phyloP scores from a whole-genome alignment of 2,797 vertebrate species.

The Trichosurus vulpecula region DNA sequence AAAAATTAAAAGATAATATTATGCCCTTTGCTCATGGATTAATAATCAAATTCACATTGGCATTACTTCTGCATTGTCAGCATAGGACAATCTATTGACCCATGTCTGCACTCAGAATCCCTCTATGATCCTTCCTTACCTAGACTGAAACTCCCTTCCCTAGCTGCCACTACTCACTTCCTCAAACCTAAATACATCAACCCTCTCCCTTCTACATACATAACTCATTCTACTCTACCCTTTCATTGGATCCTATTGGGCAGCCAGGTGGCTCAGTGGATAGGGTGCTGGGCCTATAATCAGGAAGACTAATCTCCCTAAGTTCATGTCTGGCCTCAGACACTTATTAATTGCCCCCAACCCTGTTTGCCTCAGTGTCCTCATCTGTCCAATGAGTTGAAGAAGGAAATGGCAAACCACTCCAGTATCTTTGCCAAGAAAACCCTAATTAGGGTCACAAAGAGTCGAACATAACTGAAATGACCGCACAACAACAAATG shows the following conservation, averaged over 20 bases:
- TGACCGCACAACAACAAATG: no score
- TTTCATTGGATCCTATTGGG: neutral
- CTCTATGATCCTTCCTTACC: neutral
- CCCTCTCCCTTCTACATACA: neutral
- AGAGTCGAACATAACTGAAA: no score
- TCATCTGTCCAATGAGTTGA: no score
- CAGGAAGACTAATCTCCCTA: no score
- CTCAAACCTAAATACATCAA: neutral
- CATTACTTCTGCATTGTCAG: neutral
- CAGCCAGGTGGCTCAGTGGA: neutral
- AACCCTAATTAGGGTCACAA: no score
- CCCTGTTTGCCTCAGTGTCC: no score
- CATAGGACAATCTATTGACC: neutral
- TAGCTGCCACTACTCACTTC: neutral
- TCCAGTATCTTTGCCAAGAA: no score
- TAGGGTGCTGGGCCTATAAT: no score
- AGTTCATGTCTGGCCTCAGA: no score
- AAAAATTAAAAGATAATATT: slow-evolving; percentile 35
- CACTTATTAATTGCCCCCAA: no score
- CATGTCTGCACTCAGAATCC: neutral
- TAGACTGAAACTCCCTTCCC: neutral
- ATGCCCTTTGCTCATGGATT: neutral
- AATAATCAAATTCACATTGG: neutral
- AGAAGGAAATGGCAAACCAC: no score
- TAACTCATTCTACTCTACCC: neutral